A percentile compares a stretch with the other conserved stretches of the same genome.
Evolutionary conservation across 1,140 invertebrate species (phyloP).

Genomic region (Mya arenaria): DNA sequence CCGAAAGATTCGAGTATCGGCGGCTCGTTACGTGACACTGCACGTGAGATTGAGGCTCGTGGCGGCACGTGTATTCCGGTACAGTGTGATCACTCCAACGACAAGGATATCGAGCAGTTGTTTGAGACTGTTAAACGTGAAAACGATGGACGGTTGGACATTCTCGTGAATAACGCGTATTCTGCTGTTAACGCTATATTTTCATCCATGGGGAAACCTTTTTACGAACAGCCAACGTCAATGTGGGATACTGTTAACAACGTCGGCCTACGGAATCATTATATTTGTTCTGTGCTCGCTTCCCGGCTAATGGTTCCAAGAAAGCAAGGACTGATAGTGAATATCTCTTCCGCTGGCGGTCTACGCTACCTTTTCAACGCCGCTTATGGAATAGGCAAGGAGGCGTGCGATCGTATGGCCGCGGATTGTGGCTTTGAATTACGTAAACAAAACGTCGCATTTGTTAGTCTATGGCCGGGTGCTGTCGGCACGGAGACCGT

Average conservation of each 20-base stretch:
- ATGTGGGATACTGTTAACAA: constrained; percentile 81
- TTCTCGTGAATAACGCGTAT: constrained; percentile 83
- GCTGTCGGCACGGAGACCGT: constrained; percentile 80
- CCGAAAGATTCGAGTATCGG: constrained; percentile 13
- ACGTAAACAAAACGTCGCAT: constrained; percentile 78
- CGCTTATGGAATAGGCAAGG: constrained; percentile 81
- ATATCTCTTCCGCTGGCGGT: constrained; percentile 81
- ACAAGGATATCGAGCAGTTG: constrained; percentile 78
- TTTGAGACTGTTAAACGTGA: constrained; percentile 81
- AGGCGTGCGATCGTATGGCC: constrained; percentile 81
- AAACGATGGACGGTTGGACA: constrained; percentile 81
- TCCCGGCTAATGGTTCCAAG: constrained; percentile 80
- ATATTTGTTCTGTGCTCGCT: constrained; percentile 81
- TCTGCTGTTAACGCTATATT: constrained; percentile 82
- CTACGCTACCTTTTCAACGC: constrained; percentile 81
- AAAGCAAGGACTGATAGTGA: constrained; percentile 81
- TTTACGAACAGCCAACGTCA: constrained; percentile 77
- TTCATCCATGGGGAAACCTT: constrained; percentile 73
- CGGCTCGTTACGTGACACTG: constrained; percentile 24
- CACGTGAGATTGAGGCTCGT: constrained; percentile 49
- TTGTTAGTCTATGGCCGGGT: constrained; percentile 82
- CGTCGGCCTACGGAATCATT: constrained; percentile 82
- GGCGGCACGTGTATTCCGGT: constrained; percentile 79
- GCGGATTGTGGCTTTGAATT: constrained; percentile 81
- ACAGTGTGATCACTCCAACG: constrained; percentile 81